Evolutionary conservation across 2,888 invertebrate genomes (phyloP), one percentile per base, ranked within the genome.

Genomic region (Acrocera orbiculus): DNA sequence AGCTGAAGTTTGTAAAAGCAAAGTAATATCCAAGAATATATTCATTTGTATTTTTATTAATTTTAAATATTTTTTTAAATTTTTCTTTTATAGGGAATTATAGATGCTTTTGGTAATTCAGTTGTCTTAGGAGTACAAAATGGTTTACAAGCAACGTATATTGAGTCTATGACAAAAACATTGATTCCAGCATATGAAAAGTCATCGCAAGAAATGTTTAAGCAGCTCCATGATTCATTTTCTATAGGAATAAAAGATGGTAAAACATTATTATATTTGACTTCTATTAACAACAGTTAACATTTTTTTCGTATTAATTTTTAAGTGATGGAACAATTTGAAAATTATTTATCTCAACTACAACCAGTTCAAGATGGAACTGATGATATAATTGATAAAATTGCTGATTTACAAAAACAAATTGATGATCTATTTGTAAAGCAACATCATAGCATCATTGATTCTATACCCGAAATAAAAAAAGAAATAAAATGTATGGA

Each of bases 211-310:
- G 74, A 74, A 51, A 79, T 95, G 69, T 89, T 92, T 54, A 69
- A 74, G 28, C 92, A 95, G 60, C 68, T 95, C 36, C 87, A 89
- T 54, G 79, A 82, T 32, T 73, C 80, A 13, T 95, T 93, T 61
- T 73, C 78, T 32, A 70, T 69, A 42, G 95, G 95, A 34, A 85
- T 90, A 6, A 78, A 77, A 53, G 90, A 93, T 61, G 89, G 90
- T 90, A 62, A 46, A 49, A 45, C 24, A 22, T 13, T 24, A 19
- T 19, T 30, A 19, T 19, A 5, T 19, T 6, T 19, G 8, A 19
- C 8, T 19, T 19, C 19, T 19, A 19, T 19, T 8, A 6, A 19
- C 5, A 19, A 11, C n/a, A 3, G n/a, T 23, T 23, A 10, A 22
- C 4, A 11, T 2, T 23, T n/a, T 23, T 15, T 30, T 15, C 17